Base-by-base conservation (phyloP, 2,888 invertebrate species). In the Hirtodrosophila duncani region DNA sequence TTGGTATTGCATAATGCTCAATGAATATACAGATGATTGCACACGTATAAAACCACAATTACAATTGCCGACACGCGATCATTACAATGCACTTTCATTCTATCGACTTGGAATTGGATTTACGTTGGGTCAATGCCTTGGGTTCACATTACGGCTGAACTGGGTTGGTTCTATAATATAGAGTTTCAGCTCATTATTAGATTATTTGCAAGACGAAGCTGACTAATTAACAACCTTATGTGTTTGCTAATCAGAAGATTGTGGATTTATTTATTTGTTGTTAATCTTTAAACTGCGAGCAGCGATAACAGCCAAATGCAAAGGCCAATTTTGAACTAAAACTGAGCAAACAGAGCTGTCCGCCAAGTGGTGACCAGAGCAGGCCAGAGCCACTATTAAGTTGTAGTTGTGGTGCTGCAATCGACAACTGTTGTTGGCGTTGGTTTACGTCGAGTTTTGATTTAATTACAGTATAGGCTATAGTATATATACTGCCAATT, bases 391-490 rank as follows among this genome's bases (percentile, higher is more conserved):
- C 31, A 13, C 18, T 21, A 29, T n/a, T n/a, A n/a, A n/a, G n/a
- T n/a, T n/a, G n/a, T n/a, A n/a, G n/a, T n/a, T n/a, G 31, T 34
- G 24, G 23, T 51, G 23, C 45, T 52, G 52, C 58, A 63, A 41
- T 58, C 46, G 26, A 2, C 34, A 44, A 27, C 24, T 27, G 18
- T 34, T 26, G 36, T n/a, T 26, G 13, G 10, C 11, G 16, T 26
- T 18, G 27, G 39, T 26, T 36, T 39, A 27, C 39, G 27, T 20
- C 10, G 39, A 21, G 18, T 34, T 33, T 30, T 34, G 36, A 29
- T 67, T 57, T 55, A 63, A 66, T 67, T 63, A 69, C 55, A 58
- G 18, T 29, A 21, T 37, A n/a, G n/a, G n/a, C n/a, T n/a, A n/a
- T n/a, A n/a, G 31, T 8, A n/a, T n/a, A 17, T 23, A 26, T 24